A percentile compares a stretch with the other conserved stretches of the same genome.
Conservation (phyloP, 2,888 invertebrate genomes). For the Latrodectus hesperus region DNA sequence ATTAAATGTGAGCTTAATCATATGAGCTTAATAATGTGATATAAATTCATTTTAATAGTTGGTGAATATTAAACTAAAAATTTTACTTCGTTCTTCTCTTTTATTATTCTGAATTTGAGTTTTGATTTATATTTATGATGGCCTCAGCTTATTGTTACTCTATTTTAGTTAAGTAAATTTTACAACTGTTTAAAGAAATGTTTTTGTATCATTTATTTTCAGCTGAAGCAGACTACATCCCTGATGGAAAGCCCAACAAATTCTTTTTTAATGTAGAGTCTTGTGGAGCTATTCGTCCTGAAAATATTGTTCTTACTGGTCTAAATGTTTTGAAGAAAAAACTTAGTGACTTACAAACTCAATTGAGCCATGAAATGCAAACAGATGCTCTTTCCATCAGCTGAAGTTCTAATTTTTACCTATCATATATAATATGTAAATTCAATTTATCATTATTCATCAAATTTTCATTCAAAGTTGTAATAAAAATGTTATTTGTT, state of each 20-base stretch:
- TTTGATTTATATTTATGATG: background rate
- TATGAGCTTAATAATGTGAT: no score
- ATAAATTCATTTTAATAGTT: no score
- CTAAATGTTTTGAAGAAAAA: slow-evolving; percentile 95
- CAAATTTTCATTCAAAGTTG: no score
- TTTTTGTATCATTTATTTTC: slow-evolving; percentile 66
- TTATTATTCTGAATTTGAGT: background rate
- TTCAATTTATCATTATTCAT: no score
- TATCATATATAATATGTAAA: background rate
- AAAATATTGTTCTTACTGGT: slow-evolving; percentile 97
- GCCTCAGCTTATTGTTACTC: background rate
- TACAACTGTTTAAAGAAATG: no score
- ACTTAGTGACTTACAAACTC: slow-evolving; percentile 94
- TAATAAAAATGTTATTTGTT: no score
- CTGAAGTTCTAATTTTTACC: background rate
- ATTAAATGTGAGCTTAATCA: no score
- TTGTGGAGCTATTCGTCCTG: slow-evolving; percentile 93
- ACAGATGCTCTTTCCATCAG: slow-evolving; percentile 69
- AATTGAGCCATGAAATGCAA: slow-evolving; percentile 81
- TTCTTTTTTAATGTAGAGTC: slow-evolving; percentile 98
- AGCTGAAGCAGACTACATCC: slow-evolving; percentile 90
- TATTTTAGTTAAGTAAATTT: background rate
- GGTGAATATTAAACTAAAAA: background rate
- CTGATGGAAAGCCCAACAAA: slow-evolving; percentile 96
- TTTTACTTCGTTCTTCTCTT: background rate